phyloP scores from a whole-genome alignment of 2,888 invertebrate species.

The Xanthia togata region DNA sequence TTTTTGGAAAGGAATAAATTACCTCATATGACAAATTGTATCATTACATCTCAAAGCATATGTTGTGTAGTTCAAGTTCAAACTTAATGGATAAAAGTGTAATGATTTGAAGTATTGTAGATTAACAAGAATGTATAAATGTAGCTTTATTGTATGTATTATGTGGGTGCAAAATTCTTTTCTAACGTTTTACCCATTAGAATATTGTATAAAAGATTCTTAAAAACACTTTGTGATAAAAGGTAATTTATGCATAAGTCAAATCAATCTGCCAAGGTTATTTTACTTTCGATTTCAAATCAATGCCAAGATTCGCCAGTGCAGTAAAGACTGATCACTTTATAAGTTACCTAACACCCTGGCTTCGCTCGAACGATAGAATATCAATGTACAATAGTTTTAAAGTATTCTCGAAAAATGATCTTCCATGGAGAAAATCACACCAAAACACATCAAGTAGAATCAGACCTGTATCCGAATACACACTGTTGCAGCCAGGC shows the following conservation, averaged over 20 bases:
- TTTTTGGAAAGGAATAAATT: constrained; percentile 55
- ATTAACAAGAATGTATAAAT: constrained; percentile 40
- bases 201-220: constrained; percentile 14
- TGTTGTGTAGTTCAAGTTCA: constrained; percentile 28
- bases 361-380: constrained; percentile 1
- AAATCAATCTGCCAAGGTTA: constrained; percentile 48
- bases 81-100: constrained; percentile 36
- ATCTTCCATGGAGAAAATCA: constrained; percentile 3
- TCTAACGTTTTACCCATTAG: constrained; percentile 13
- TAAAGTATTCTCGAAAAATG: not conserved
- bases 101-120: constrained; percentile 56
- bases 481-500: not conserved
- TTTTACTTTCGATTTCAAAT: constrained; percentile 55
- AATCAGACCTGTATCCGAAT: constrained; percentile 11
- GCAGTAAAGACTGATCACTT: constrained; percentile 59
- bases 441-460: not conserved
- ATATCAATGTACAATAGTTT: constrained; percentile 5
- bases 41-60: constrained; percentile 20
- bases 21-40: constrained; percentile 59
- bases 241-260: constrained; percentile 64
- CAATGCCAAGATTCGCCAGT: constrained; percentile 59
- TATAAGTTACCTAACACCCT: constrained; percentile 43
- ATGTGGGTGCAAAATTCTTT: constrained; percentile 35
- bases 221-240: constrained; percentile 58
- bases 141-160: constrained; percentile 44